Evolutionary conservation across 1,140 invertebrate species (phyloP), one percentile per base, ranked within the genome.

Genomic region (Melipona quadrifasciata): DNA sequence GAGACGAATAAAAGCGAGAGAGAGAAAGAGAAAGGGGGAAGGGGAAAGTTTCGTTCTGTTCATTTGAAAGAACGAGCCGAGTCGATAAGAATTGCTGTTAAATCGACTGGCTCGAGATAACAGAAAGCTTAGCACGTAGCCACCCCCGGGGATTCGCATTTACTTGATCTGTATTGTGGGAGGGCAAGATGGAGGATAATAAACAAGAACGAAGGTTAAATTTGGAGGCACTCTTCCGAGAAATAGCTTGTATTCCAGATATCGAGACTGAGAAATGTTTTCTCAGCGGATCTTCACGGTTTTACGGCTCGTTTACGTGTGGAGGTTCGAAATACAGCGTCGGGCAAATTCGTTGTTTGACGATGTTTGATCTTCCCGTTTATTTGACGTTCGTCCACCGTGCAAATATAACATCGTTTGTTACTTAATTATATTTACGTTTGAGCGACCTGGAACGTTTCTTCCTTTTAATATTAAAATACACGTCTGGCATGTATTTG

Each of bases 161-260:
- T 82, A 85, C 84, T 81, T 39, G 47, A 39, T 39, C 47, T 57
- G 79, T 75, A n/a, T 74, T 61, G 51, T 68, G 65, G 16, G 2
- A 68, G 65, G 76, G 82, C 68, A 68, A 61, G n/a, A 39, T 57
- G 55, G 61, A 76, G 85, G 83, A 86, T 80, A 84, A 84, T 89
- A 90, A 90, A 88, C 87, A 87, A 78, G 80, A 65, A 81, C 82
- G 82, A 84, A 87, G 87, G 87, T 86, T 83, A 84, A 84, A 90
- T 87, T 88, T 83, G 74, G 51, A 70, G 61, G 73, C 86, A 89
- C 81, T 90, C 87, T 87, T 84, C 75, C 87, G 79, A 81, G 89
- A 89, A 90, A 90, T 90, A 85, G 86, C 86, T 82, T 89, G 75
- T 76, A 84, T 76, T 34, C 51, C 78, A 47, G 72, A 85, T 74